These are phyloP conservation scores for Mystacides longicornis DNA, from an alignment of 2,888 invertebrate genomes.

Conservation along the genomic window DNA sequence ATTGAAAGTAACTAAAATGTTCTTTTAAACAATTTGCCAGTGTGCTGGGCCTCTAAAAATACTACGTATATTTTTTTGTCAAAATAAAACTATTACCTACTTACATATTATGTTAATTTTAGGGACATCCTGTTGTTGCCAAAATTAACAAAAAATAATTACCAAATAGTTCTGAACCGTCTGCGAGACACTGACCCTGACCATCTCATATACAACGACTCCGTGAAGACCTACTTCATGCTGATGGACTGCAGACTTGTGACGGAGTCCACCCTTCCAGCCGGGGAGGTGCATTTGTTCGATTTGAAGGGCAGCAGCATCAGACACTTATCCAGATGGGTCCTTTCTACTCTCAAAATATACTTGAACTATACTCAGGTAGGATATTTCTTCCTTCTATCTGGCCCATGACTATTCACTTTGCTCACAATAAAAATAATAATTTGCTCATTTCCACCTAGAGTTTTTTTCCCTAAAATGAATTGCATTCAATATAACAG, in stretches of 20 bases:
- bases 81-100: too few relatives aligned
- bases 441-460: too few relatives aligned
- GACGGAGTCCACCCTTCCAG: conserved; percentile 50
- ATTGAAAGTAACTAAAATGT: too few relatives aligned
- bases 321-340: conserved; percentile 56
- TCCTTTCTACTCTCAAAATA: conserved; percentile 54
- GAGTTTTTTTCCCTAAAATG: too few relatives aligned
- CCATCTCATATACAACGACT: conserved; percentile 57
- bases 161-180: conserved; percentile 59
- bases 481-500: too few relatives aligned
- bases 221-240: conserved; percentile 65
- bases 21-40: too few relatives aligned
- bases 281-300: conserved; percentile 65
- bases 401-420: too few relatives aligned
- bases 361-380: conserved; percentile 68
- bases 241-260: conserved; percentile 62
- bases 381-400: conserved; percentile 7
- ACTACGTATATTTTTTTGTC: too few relatives aligned
- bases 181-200: conserved; percentile 56
- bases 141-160: conserved; percentile 56
- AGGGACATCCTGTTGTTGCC: conserved; percentile 65
- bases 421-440: too few relatives aligned
- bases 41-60: too few relatives aligned
- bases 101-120: too few relatives aligned
- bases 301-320: conserved; percentile 59